Conservation (phyloP, 2,888 invertebrate species). For the Autographa pulchrina region DNA sequence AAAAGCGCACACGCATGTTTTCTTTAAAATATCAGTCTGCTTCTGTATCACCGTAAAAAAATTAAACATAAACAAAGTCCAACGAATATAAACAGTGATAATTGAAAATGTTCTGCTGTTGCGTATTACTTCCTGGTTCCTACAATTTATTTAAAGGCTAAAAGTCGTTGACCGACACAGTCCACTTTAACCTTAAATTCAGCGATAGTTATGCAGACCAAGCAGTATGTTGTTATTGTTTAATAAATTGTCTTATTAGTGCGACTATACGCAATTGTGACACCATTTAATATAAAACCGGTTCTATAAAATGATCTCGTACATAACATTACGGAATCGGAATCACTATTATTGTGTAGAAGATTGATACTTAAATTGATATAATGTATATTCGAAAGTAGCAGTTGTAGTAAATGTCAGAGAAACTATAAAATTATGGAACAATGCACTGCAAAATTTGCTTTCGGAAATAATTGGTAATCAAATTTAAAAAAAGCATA, state of each 20-base stretch:
- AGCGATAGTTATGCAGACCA: slow-evolving; percentile 27
- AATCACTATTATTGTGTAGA: slow-evolving; percentile 18
- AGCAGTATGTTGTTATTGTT: slow-evolving; percentile 16
- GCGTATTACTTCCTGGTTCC: slow-evolving; percentile 82
- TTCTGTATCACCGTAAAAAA: slow-evolving; percentile 48
- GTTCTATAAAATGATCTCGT: slow-evolving; percentile 61
- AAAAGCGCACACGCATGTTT: not conserved
- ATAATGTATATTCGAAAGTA: slow-evolving; percentile 1
- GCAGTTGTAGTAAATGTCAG: slow-evolving; percentile 42
- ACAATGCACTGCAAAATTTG: slow-evolving; percentile 23
- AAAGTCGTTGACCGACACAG: slow-evolving; percentile 73
- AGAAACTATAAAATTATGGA: slow-evolving; percentile 26
- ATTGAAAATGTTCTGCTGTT: slow-evolving; percentile 67
- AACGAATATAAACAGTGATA: slow-evolving; percentile 76
- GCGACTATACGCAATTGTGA: slow-evolving; percentile 61
- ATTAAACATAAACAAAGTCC: slow-evolving; percentile 72
- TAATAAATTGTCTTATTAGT: slow-evolving; percentile 16
- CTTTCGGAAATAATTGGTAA: not conserved
- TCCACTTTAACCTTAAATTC: slow-evolving; percentile 47
- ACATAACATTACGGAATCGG: slow-evolving; percentile 33
- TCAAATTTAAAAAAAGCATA: not conserved
- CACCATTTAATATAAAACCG: slow-evolving; percentile 62
- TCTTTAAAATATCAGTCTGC: not conserved
- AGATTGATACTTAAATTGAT: not conserved
- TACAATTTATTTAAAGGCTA: slow-evolving; percentile 70